These are phyloP conservation scores for Pristionchus entomophagus DNA, from an alignment of 2,888 invertebrate genomes.

Conservation along the genomic window DNA sequence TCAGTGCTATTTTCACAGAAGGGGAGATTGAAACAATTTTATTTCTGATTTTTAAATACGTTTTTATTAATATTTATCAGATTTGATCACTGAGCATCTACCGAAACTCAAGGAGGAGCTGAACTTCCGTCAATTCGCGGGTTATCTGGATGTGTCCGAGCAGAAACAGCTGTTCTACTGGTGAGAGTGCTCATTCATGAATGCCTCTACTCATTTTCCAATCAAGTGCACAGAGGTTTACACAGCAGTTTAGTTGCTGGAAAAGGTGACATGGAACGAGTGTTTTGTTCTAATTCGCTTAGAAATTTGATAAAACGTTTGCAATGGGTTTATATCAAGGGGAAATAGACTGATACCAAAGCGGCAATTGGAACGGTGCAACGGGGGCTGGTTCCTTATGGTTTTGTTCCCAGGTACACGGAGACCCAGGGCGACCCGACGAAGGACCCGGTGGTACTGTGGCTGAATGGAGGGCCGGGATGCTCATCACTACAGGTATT, in stretches of 20 bases:
- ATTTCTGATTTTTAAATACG: neutral
- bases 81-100: conserved; percentile 47
- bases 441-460: conserved; percentile 76
- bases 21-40: neutral
- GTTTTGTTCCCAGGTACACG: conserved; percentile 64
- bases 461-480: conserved; percentile 77
- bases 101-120: conserved; percentile 51
- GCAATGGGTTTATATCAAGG: too few relatives aligned
- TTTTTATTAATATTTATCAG: neutral
- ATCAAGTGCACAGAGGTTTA: too few relatives aligned
- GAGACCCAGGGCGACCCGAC: conserved; percentile 75
- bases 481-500: conserved; percentile 61
- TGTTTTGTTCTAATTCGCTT: too few relatives aligned
- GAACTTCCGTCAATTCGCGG: conserved; percentile 77
- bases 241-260: too few relatives aligned
- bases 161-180: conserved; percentile 77
- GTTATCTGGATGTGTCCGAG: conserved; percentile 76
- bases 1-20: neutral
- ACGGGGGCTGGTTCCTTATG: too few relatives aligned
- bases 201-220: too few relatives aligned
- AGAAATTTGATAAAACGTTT: too few relatives aligned
- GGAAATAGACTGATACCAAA: too few relatives aligned
- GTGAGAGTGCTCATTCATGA: too few relatives aligned
- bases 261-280: too few relatives aligned
- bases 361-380: too few relatives aligned